Evolutionary conservation across 2,888 invertebrate genomes (phyloP).

Genomic region (Sarcophaga subvicina): DNA sequence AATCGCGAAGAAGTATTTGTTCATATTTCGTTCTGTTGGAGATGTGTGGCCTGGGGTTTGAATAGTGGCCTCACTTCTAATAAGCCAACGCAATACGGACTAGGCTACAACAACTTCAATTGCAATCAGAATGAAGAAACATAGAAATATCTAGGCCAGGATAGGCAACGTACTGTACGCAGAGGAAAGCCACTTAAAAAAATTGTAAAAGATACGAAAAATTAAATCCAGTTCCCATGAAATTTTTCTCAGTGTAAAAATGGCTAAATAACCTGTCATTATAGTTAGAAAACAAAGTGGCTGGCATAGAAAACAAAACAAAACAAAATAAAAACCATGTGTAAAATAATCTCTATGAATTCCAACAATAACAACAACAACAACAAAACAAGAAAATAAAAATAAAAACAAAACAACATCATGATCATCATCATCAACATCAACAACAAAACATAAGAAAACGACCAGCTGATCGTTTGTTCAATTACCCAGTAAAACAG

Average conservation of each 20-base stretch:
- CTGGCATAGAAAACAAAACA: background rate
- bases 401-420: background rate
- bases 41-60: no score
- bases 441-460: constrained; percentile 27
- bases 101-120: no score
- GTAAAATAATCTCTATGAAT: constrained; percentile 13
- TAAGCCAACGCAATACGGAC: no score
- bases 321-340: background rate
- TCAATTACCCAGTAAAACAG: constrained; percentile 51
- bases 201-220: no score
- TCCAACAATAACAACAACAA: background rate
- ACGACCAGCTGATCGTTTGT: constrained; percentile 61
- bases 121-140: no score
- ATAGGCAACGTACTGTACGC: no score
- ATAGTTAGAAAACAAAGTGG: background rate
- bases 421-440: background rate
- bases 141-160: no score
- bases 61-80: no score
- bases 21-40: no score
- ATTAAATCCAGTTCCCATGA: background rate
- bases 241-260: constrained; percentile 19
- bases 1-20: no score
- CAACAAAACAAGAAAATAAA: background rate
- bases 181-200: no score
- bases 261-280: background rate